Base-by-base conservation (phyloP, 2,888 invertebrate genomes). In the Phymatocera aterrima region DNA sequence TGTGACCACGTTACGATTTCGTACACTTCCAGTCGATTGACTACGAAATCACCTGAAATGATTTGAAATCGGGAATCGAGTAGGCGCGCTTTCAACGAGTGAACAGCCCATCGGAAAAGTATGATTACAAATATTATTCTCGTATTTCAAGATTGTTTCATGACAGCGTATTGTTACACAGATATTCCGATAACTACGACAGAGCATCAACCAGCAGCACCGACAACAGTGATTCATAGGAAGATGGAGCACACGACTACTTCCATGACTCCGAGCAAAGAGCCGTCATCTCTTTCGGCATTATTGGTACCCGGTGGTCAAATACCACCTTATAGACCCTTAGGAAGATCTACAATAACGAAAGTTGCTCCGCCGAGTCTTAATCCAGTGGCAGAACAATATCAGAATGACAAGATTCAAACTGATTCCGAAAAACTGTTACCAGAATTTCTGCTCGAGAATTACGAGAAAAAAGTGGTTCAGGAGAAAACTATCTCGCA, bases 251-350 rank as follows among this genome's bases (percentile, higher is more conserved):
- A 78, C 15, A 65, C 79, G 8, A 81, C 79, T 43, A 78, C 77
- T 65, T 81, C 81, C 61, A 81, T 77, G 81, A 90, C 87, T 90
- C 92, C 64, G 92, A 92, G 85, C 46, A 82, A 87, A 77, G 90
- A 90, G 79, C 88, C 90, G 4, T 91, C 91, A 0, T 93, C 95
- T 28, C 88, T 94, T 24, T 94, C 95, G 31, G 93, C 94, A 28
- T 90, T 95, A 37, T 87, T 95, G 65, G 91, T 93, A 68, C 95
- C 95, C 43, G 94, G 93, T 18, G 93, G 92, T 1, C 92, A 92
- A 84, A 89, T 93, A 80, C 90, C 92, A 1, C 88, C 84, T 64
- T 91, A 85, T 70, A 89, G 91, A 40, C 90, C 91, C 0, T 87
- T 90, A n/a, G 93, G 93, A 51, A 91, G 92, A 61, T 91, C 94